phyloP scores from a whole-genome alignment of 2,113 vertebrate species.

The Daubentonia madagascariensis region DNA sequence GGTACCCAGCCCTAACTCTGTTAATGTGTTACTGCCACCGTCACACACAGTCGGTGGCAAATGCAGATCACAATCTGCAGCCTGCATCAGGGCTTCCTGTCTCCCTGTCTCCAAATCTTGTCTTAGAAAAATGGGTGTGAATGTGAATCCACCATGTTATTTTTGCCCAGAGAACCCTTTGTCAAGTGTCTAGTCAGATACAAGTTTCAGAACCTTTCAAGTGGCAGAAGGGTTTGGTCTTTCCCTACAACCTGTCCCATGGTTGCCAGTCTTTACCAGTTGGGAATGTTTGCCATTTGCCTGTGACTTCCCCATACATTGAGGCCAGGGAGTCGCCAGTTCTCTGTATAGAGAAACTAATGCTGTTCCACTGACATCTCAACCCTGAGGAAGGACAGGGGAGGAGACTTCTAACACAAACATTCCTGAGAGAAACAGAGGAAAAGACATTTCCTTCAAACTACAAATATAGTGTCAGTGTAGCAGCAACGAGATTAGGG shows the following conservation, averaged over 20 bases:
- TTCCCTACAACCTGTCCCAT: neutral
- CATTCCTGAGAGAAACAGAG: neutral
- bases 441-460: neutral
- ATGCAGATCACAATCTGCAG: neutral
- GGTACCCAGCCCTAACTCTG: neutral
- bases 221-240: neutral
- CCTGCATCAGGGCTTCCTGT: neutral
- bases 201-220: neutral
- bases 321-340: too few species aligned
- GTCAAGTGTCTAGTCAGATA: neutral
- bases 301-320: neutral
- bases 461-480: neutral
- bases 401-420: neutral
- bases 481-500: neutral
- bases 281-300: neutral
- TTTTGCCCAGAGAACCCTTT: neutral
- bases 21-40: neutral
- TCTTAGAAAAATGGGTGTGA: neutral
- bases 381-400: neutral
- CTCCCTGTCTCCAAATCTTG: neutral
- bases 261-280: neutral
- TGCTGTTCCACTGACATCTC: neutral
- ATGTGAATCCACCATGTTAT: neutral
- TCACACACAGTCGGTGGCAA: neutral
- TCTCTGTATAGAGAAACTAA: neutral